Evolutionary conservation across 2,888 invertebrate genomes (phyloP).

Genomic region (Patella ulyssiponensis): DNA sequence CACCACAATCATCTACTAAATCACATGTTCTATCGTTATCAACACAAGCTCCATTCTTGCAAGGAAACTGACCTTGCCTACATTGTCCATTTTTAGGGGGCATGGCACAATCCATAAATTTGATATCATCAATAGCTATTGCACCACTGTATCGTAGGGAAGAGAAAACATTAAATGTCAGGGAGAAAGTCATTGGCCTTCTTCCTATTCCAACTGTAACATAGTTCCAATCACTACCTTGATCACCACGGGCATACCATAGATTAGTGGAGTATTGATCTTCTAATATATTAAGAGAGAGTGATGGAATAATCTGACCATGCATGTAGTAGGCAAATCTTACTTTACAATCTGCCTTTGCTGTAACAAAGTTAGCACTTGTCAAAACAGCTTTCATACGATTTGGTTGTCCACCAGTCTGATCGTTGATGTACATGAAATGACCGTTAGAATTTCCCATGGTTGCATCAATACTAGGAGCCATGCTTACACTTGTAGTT

Average conservation of each 20-base stretch:
- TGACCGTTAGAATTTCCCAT: conserved; percentile 53
- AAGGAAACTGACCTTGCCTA: conserved; percentile 46
- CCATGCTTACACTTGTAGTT: conserved; percentile 36
- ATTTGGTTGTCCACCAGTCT: conserved; percentile 39
- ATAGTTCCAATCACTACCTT: conserved; percentile 47
- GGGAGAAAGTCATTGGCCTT: conserved; percentile 46
- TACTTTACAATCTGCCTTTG: conserved; percentile 56
- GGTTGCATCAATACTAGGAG: conserved; percentile 56
- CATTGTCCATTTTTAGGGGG: conserved; percentile 43
- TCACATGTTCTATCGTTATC: conserved; percentile 50
- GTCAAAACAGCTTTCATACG: conserved; percentile 46
- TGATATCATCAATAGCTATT: conserved; percentile 66
- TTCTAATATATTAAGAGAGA: background rate
- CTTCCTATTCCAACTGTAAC: conserved; percentile 59
- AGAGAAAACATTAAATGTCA: conserved; percentile 45
- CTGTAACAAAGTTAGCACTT: conserved; percentile 49
- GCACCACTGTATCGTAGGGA: conserved; percentile 51
- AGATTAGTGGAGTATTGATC: conserved; percentile 34
- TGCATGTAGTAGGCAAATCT: conserved; percentile 60
- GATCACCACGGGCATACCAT: conserved; percentile 32
- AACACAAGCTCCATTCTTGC: conserved; percentile 61
- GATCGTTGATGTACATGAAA: conserved; percentile 58
- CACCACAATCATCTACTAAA: conserved; percentile 61
- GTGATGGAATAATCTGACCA: conserved; percentile 34
- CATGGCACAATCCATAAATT: conserved; percentile 50